Evolutionary conservation across 2,113 vertebrate species (phyloP), one percentile per base, ranked within the genome.

Genomic region (Microcebus ravelobensis): DNA sequence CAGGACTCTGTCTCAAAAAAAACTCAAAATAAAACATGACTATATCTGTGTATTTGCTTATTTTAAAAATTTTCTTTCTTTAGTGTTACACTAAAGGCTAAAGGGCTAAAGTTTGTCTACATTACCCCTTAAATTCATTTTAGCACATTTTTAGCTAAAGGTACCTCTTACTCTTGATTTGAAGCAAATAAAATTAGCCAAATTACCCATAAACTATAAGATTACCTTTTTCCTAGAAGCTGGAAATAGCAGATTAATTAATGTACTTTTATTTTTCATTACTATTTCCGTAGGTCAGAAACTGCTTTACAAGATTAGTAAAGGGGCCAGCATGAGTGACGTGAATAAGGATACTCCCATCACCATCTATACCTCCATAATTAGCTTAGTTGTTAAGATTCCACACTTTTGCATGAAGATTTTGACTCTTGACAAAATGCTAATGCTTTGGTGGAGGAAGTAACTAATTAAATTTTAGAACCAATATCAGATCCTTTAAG

Each of bases 181-280:
- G 79, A 85, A 85, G 73, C 11, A 94, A 15, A 45, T 61, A 71
- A 70, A 79, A 74, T 76, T 73, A 59, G 31, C 55, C 45, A 81
- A 11, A 79, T 31, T 80, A 36, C 61, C 34, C 21, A 45, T 63
- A 91, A 89, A 76, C 31, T 92, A 1, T 95, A 84, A 76, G 39
- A 67, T 90, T 94, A 42, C 25, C 27, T 88, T 87, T 96, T 25
- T 94, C 45, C 59, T 73, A 42, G 36, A 76, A 68, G 14, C 11
- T 79, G 74, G 55, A 94, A 88, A 95, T 57, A 73, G 20, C 52
- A 71, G 68, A 36, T 85, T 80, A 76, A 36, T 85, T 80, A 74
- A 50, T 42, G 7, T 2, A 57, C 13, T 45, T 70, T 59, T 84
- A 18, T 63, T 91, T 77, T 87, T 63, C 31, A 50, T 82, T 93